A percentile compares a stretch with the other conserved stretches of the same genome.
Evolutionary conservation across 2,888 invertebrate genomes (phyloP).

Genomic region (Graphium colonna): DNA sequence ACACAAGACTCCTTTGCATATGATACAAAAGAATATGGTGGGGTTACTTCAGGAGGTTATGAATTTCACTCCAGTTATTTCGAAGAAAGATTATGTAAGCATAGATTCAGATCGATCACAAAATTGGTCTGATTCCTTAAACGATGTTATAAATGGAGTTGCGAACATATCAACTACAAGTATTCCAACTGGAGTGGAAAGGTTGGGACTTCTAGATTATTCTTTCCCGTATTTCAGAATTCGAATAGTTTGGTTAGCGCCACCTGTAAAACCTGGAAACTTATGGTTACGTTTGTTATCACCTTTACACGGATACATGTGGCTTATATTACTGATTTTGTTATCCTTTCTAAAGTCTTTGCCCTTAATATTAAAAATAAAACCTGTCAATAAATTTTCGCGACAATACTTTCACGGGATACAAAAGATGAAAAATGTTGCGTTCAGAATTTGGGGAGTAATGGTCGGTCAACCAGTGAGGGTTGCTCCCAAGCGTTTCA

Average conservation of each 20-base stretch:
- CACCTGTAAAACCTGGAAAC: constrained; percentile 48
- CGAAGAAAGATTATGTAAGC: constrained; percentile 51
- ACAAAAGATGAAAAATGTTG: constrained; percentile 43
- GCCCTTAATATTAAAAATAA: constrained; percentile 46
- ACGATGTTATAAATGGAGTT: constrained; percentile 50
- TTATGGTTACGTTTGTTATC: constrained; percentile 55
- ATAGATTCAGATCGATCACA: constrained; percentile 54
- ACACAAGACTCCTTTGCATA: constrained; percentile 50
- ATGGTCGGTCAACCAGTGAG: constrained; percentile 55
- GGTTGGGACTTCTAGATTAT: constrained; percentile 49
- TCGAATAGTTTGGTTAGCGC: constrained; percentile 56
- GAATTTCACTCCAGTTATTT: constrained; percentile 56
- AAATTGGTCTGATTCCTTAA: constrained; percentile 59
- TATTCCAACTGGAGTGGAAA: constrained; percentile 51
- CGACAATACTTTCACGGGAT: constrained; percentile 45
- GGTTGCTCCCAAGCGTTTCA: constrained; percentile 49
- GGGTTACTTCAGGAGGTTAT: constrained; percentile 48
- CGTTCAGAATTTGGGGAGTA: constrained; percentile 56
- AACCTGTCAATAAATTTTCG: constrained; percentile 43
- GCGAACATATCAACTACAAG: constrained; percentile 59
- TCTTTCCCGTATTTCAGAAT: constrained; percentile 56
- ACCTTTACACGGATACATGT: constrained; percentile 57
- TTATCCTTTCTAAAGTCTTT: constrained; percentile 47
- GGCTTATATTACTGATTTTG: constrained; percentile 50
- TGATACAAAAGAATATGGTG: constrained; percentile 49